Base-by-base conservation (phyloP, 92 coral and sea anemone genomes). In the Isaurus tuberculatus region DNA sequence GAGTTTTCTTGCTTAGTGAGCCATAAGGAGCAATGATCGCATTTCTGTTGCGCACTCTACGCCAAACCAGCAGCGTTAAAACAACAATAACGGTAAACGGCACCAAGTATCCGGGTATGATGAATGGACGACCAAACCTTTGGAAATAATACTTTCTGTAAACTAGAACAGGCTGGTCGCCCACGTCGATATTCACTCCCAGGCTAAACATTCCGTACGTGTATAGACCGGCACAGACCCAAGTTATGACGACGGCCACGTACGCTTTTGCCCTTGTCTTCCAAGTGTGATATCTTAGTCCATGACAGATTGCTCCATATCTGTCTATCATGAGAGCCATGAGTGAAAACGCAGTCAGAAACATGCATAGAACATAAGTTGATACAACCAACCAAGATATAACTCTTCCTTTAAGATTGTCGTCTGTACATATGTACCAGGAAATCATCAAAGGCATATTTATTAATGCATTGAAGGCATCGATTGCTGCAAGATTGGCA, bases 291-390 rank as follows among this genome's bases (percentile, higher is more conserved):
- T 93, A 93, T 19, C 86, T 75, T 17, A 93, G 67, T 14, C 97
- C 90, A 51, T 91, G 95, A 16, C 92, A 94, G 53, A 93, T 89
- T 32, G 97, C 97, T 32, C 95, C 97, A 66, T 82, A 93, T 44
- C 97, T 93, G 85, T 93, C 97, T 90, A 93, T 61, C 89, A 90
- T 91, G 4, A 93, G 89, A 28, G 85, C 93, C 2, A 90, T 88
- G 14, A 93, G 90, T 66, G 92, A 85, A n/a, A 88, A 84, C 30
- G 89, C 92, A 0, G 89, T 91, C 36, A 93, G 70, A 78, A 73
- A 89, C 95, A 93, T 93, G 73, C 81, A 89, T 6, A 91, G 68
- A 0, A 91, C 97, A 79, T 93, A 93, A 63, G 85, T 83, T 5
- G 88, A 25, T 0, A 93, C 90, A 11, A 82, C 69, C 44, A 91